Evolutionary conservation across 2,113 vertebrate genomes (phyloP).

Genomic region (Tretioscincus oriximinensis): DNA sequence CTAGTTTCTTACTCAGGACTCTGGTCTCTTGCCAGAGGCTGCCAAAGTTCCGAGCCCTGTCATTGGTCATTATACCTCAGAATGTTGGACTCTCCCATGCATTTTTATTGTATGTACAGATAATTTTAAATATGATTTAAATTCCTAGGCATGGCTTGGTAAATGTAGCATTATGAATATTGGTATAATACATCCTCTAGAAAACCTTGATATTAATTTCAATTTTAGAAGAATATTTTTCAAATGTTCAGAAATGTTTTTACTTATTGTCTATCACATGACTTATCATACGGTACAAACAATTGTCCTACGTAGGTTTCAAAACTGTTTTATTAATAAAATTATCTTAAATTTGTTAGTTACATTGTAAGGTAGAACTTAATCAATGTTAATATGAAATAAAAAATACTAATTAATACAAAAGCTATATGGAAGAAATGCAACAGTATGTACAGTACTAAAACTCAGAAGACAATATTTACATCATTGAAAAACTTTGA

Average conservation of each 20-base stretch:
- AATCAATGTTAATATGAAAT: constrained; percentile 6
- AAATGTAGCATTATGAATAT: too few relatives aligned
- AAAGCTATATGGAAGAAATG: not conserved
- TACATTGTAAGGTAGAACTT: constrained; percentile 2
- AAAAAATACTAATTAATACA: constrained; percentile 17
- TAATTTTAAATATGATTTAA: too few relatives aligned
- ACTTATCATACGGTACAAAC: not conserved
- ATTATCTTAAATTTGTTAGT: constrained; percentile 10
- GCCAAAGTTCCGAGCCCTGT: too few relatives aligned
- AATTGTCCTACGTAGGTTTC: too few relatives aligned
- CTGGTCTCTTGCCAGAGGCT: too few relatives aligned
- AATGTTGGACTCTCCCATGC: too few relatives aligned
- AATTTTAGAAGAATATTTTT: not conserved
- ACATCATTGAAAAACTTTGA: not conserved
- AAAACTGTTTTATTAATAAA: constrained; percentile 4
- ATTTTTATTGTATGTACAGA: too few relatives aligned
- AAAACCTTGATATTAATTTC: not conserved
- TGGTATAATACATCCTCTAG: not conserved
- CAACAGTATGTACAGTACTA: not conserved
- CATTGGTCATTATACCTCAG: too few relatives aligned
- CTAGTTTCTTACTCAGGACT: too few relatives aligned
- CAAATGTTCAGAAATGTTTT: not conserved
- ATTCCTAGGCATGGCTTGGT: too few relatives aligned
- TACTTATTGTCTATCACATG: not conserved
- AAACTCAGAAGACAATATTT: not conserved